Evolutionary conservation across 2,888 invertebrate genomes (phyloP), one percentile per base, ranked within the genome.

Genomic region (Rhingia rostrata): DNA sequence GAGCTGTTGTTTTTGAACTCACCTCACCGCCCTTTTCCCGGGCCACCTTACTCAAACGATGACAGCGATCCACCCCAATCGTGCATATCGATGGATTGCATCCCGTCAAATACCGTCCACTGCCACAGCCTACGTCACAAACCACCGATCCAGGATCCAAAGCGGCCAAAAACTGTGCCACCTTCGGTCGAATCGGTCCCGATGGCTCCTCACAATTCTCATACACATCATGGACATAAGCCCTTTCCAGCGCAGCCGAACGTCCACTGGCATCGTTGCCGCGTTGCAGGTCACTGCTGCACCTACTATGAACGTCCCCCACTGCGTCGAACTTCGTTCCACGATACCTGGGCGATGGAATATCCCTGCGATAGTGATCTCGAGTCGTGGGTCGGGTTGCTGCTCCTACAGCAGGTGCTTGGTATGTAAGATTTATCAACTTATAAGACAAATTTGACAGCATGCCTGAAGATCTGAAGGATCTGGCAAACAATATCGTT

Each of bases 91-190:
- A 94, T 86, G 96, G 95, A 92, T 98, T 98, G 77, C 91, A 90
- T 88, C 95, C 93, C 90, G 94, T 95, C 89, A 98, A 93, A 92
- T 98, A 98, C 90, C 98, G 97, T 73, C 98, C 98, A 92, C 96
- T 97, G 87, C 98, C 98, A 92, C 98, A 98, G 87, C 98, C 98
- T 88, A 98, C 96, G 92, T 99, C 98, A 91, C 98, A 98, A 74
- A 99, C 97, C 80, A 98, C 94, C 86, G 98, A 96, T 82, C 98
- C 98, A 2, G 97, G 96, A 89, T 97, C 97, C 67, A 98, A 93
- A 87, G 95, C 96, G 72, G 95, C 93, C 87, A 98, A 94, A 92
- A 98, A 98, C 90, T 95, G 94, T 88, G 94, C 95, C 88, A 95
- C 96, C 89, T 94, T 94, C 87, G 95, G 97, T 95, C 95, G 97